These are phyloP conservation scores for Cyanistes caeruleus DNA, from an alignment of 2,113 vertebrate species.

Conservation along the genomic window DNA sequence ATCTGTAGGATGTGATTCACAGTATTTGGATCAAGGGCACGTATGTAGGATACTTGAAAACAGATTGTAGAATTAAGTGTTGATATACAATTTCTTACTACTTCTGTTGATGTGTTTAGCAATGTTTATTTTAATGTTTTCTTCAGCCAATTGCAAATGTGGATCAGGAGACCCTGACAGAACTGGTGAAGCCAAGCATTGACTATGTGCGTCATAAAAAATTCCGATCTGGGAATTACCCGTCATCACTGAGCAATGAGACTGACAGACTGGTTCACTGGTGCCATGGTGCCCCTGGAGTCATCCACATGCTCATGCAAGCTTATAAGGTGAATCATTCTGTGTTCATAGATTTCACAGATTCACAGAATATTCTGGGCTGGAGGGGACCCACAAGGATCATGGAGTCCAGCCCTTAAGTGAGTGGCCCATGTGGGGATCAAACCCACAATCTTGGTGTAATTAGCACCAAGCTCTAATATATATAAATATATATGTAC, in stretches of 20 bases:
- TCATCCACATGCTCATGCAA: conserved; percentile 90
- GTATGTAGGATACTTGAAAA: neutral
- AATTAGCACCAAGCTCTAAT: neutral
- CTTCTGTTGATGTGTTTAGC: neutral
- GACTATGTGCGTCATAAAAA: conserved; percentile 95
- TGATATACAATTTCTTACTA: neutral
- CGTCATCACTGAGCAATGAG: conserved; percentile 94
- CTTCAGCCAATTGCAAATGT: conserved; percentile 86
- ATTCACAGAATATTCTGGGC: neutral
- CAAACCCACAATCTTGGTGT: neutral
- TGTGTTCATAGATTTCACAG: neutral
- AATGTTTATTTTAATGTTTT: neutral
- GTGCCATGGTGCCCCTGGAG: conserved; percentile 94
- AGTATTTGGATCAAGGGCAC: neutral
- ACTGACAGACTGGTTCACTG: conserved; percentile 95
- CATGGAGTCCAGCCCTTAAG: neutral
- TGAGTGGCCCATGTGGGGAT: neutral
- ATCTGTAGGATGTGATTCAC: neutral
- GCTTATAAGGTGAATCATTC: conserved; percentile 84
- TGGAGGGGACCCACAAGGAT: neutral
- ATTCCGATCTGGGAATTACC: conserved; percentile 95
- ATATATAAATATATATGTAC: neutral
- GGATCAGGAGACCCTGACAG: conserved; percentile 81
- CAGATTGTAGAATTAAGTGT: neutral
- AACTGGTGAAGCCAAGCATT: conserved; percentile 92